Base-by-base conservation (phyloP, 2,797 vertebrate genomes). In the Lacerta viridis region DNA sequence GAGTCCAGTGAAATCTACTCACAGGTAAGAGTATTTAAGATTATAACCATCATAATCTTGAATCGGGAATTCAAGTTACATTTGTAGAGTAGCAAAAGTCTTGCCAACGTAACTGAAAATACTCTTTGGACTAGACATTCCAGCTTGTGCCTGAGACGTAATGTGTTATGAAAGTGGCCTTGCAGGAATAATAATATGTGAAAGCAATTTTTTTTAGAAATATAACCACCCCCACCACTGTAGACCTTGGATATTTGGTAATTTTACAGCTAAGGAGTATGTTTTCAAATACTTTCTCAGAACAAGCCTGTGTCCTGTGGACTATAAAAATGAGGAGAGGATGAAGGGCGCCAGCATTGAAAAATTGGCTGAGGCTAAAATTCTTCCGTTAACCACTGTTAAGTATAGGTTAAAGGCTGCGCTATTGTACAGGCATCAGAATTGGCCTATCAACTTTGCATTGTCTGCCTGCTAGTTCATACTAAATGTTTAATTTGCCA, bases 301-400 rank as follows among this genome's bases (percentile, higher is more conserved):
- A 90, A 83, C 8, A 89, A 10, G 43, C 82, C 89, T 68, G 43
- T 75, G 41, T 76, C 87, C 80, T 46, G 41, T 27, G 27, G 17
- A 74, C 33, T 36, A 33, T 71, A 33, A 72, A 55, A 74, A 74
- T 36, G 10, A 6, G 27, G 29, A n/a, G 15, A 17, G 23, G 11
- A 59, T 3, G 23, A 75, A 84, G 15, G 20, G 23, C 39, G 50
- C 72, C 20, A 74, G 25, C 39, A 17, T 7, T 84, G 43, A n/a
- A 25, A 7, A 71, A 11, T 18, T 74, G 69, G 11, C 46, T 59
- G 33, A 36, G 46, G 10, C 20, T 55, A 74, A 55, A 74, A 74
- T 27, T 23, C 18, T 64, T 25, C 4, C 41, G 61, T 84, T 84
- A 59, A n/a, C 46, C 9, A 20, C 17, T 55, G n/a, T 15, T 13